These are phyloP conservation scores for Turritopsis rubra DNA, from an alignment of 30 jellyfish, hydroid and myxozoan genomes.

Conservation along the genomic window DNA sequence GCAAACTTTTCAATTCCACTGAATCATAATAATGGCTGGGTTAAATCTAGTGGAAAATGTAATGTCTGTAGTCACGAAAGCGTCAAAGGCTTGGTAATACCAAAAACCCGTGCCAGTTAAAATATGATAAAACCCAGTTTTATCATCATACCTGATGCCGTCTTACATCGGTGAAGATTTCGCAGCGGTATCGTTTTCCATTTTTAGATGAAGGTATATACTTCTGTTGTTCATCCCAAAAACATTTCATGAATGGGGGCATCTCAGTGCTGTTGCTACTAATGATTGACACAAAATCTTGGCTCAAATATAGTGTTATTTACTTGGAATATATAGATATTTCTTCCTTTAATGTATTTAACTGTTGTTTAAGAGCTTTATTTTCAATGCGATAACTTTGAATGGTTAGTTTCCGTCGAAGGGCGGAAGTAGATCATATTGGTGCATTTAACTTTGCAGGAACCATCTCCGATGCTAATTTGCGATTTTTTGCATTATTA, in stretches of 20 bases:
- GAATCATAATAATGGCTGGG: not conserved
- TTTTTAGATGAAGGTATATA: not conserved
- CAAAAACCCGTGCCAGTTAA: not conserved
- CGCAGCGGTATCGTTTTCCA: not conserved
- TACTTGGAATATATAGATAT: too few relatives aligned
- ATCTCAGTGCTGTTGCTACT: not conserved
- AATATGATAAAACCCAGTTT: too few relatives aligned
- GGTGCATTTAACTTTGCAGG: too few relatives aligned
- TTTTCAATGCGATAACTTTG: too few relatives aligned
- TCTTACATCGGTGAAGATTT: not conserved
- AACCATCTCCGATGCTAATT: too few relatives aligned
- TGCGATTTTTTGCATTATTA: too few relatives aligned
- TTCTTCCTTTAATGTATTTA: too few relatives aligned
- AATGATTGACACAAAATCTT: not conserved
- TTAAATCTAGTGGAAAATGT: conserved; percentile 16
- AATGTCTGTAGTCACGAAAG: conserved; percentile 1
- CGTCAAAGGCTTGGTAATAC: conserved; percentile 9
- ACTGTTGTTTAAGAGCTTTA: too few relatives aligned
- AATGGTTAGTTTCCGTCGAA: too few relatives aligned
- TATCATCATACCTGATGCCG: not conserved
- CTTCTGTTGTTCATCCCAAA: conserved; percentile 3
- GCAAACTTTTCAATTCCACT: not conserved
- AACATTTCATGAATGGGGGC: not conserved
- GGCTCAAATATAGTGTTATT: too few relatives aligned
- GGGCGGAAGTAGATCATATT: too few relatives aligned